These are phyloP conservation scores for Grantiella picta DNA, from an alignment of 2,113 vertebrate species.

Conservation along the genomic window DNA sequence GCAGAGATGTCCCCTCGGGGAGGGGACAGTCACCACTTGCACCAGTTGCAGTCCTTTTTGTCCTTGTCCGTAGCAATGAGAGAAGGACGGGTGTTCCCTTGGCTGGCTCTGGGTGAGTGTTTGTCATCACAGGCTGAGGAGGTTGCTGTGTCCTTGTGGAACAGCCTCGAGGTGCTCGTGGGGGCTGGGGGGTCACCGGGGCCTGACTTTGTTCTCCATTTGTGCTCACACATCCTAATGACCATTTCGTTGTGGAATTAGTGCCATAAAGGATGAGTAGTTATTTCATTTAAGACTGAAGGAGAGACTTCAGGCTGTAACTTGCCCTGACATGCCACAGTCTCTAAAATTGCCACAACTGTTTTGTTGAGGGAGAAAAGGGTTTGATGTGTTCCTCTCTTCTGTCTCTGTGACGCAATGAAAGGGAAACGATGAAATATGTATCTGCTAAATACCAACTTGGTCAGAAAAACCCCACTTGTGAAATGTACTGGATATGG, in stretches of 20 bases:
- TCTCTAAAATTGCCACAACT: background rate
- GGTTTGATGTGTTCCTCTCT: background rate
- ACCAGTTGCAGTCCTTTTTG: background rate
- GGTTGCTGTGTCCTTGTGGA: background rate
- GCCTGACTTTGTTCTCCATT: background rate
- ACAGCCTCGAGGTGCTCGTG: background rate
- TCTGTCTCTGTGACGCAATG: background rate
- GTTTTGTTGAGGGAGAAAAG: background rate
- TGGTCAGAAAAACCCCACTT: background rate
- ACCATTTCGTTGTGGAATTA: background rate
- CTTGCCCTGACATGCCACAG: background rate
- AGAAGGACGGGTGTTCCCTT: background rate
- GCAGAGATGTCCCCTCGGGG: background rate
- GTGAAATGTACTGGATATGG: background rate
- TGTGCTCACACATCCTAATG: background rate
- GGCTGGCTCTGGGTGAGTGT: background rate
- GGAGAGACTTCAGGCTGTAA: constrained; percentile 5
- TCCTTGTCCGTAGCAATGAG: background rate
- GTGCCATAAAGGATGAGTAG: background rate
- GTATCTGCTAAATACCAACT: background rate
- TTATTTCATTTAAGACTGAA: background rate
- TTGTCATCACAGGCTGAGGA: background rate
- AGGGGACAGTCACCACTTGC: background rate
- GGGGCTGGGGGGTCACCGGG: background rate
- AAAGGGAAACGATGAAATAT: background rate